Percentiles rank a stretch among this genome's conserved stretches.
Evolutionary conservation across 2,888 invertebrate genomes (phyloP).

Genomic region (Agonopterix alstromeriana): DNA sequence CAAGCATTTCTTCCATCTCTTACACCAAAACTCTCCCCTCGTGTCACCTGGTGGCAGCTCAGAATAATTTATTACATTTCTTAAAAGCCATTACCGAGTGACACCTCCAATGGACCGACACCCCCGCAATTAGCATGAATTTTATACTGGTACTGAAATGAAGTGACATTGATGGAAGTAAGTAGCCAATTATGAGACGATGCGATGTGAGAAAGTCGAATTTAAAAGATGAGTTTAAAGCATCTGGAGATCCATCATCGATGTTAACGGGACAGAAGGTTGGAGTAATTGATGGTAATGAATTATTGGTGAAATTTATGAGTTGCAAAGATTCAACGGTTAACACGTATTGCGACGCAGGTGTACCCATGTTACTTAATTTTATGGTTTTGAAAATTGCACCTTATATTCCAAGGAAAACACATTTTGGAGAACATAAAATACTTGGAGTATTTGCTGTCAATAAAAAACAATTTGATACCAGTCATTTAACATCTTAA

Average conservation of each 20-base stretch:
- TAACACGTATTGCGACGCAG: neutral
- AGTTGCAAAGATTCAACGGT: neutral
- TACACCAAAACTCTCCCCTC: constrained; percentile 28
- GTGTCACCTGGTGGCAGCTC: constrained; percentile 61
- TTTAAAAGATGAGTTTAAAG: neutral
- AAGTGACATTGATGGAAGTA: constrained; percentile 3
- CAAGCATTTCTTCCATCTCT: constrained; percentile 7
- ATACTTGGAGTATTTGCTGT: too few relatives aligned
- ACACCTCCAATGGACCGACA: constrained; percentile 63
- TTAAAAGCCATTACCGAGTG: constrained; percentile 73
- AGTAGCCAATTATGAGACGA: constrained; percentile 1
- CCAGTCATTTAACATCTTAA: too few relatives aligned
- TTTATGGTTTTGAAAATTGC: too few relatives aligned
- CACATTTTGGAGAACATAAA: too few relatives aligned
- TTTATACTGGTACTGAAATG: constrained; percentile 22
- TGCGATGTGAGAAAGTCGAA: neutral
- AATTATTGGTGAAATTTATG: too few relatives aligned
- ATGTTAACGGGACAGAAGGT: neutral
- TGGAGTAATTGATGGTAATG: too few relatives aligned
- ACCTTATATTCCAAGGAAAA: too few relatives aligned
- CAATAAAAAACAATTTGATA: too few relatives aligned
- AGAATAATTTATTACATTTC: constrained; percentile 75
- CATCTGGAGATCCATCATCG: neutral
- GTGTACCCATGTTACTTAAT: too few relatives aligned
- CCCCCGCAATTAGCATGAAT: constrained; percentile 66